A percentile compares a stretch with the other conserved stretches of the same genome.
Conservation (phyloP, 2,113 vertebrate genomes). For the Pica pica region DNA sequence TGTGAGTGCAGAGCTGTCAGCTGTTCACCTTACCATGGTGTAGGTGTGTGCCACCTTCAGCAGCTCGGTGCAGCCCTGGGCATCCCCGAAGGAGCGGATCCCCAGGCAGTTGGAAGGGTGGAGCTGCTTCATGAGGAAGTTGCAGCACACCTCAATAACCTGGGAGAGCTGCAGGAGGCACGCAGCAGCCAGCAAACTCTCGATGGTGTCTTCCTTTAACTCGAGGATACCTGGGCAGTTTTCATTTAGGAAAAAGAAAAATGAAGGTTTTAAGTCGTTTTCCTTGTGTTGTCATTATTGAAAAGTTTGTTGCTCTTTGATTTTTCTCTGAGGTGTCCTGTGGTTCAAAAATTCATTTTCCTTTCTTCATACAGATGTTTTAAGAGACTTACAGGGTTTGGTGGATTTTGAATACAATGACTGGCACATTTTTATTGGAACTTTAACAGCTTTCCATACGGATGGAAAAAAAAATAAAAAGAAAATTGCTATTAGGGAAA, state of each 20-base stretch:
- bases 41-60: constrained; percentile 93
- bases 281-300: background rate
- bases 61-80: constrained; percentile 90
- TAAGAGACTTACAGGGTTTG: background rate
- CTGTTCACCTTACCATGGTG: constrained; percentile 83
- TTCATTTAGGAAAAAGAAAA: background rate
- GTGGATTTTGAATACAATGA: background rate
- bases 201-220: constrained; percentile 94
- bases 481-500: background rate
- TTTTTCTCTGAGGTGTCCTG: background rate
- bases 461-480: background rate
- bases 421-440: background rate
- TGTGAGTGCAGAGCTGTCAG: background rate
- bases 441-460: background rate
- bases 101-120: constrained; percentile 97
- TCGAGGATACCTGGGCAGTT: constrained; percentile 85
- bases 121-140: constrained; percentile 95
- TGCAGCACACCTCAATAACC: constrained; percentile 95
- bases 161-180: constrained; percentile 94
- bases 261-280: background rate
- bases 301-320: accelerated
- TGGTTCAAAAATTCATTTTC: background rate
- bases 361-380: background rate
- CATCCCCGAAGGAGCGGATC: constrained; percentile 93
- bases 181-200: constrained; percentile 90